A percentile compares a stretch with the other conserved stretches of the same genome.
Evolutionary conservation across 2,113 vertebrate genomes (phyloP).

Genomic region (Poecile atricapillus): DNA sequence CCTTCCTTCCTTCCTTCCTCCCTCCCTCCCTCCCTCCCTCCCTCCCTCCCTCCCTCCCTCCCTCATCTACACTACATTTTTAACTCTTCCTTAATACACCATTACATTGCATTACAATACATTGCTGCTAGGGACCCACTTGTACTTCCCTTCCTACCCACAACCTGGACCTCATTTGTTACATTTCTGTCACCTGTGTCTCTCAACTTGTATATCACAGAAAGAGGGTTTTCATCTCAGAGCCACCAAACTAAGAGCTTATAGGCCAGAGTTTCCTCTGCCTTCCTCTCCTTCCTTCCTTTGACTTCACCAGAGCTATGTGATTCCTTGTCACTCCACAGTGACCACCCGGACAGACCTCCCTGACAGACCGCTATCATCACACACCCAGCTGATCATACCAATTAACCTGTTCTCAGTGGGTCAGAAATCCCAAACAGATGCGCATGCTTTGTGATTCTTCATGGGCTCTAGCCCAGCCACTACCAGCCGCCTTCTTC

Average conservation of each 20-base stretch:
- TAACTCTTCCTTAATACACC: neutral
- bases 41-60: neutral
- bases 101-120: neutral
- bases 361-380: neutral
- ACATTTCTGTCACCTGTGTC: neutral
- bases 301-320: neutral
- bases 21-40: neutral
- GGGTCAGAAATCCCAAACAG: neutral
- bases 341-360: accelerated
- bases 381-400: neutral
- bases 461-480: neutral
- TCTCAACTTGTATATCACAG: accelerated
- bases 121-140: neutral
- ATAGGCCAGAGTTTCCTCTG: neutral
- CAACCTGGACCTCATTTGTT: neutral
- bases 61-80: neutral
- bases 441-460: accelerated
- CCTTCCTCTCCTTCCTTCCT: neutral
- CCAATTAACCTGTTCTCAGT: neutral
- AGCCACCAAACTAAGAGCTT: neutral
- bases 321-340: neutral
- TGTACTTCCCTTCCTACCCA: neutral
- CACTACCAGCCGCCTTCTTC: neutral
- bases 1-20: neutral
- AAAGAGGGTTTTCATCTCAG: neutral